Evolutionary conservation across 2,113 vertebrate species (phyloP).

Genomic region (Anguilla japonica): DNA sequence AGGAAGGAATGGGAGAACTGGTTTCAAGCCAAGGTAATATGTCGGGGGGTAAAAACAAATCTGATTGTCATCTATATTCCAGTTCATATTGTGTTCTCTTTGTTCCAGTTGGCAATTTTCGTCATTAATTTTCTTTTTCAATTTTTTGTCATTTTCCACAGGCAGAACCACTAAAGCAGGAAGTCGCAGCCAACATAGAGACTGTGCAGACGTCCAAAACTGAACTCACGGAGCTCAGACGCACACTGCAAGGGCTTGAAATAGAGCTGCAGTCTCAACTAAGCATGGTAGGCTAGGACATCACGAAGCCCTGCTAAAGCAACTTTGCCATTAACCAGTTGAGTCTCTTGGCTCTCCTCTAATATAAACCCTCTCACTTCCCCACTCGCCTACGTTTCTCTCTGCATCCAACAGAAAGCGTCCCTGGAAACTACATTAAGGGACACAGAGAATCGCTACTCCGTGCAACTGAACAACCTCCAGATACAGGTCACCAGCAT

Average conservation of each 20-base stretch:
- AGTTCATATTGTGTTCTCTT: not conserved
- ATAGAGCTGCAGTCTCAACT: constrained; percentile 84
- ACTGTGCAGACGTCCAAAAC: constrained; percentile 68
- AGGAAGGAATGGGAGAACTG: constrained; percentile 71
- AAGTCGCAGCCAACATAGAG: constrained; percentile 70
- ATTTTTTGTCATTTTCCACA: constrained; percentile 43
- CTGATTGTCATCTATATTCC: not conserved
- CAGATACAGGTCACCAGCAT: constrained; percentile 74
- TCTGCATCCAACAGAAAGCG: constrained; percentile 72
- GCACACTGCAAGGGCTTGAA: constrained; percentile 77
- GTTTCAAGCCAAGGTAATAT: constrained; percentile 64
- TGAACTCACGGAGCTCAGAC: constrained; percentile 76
- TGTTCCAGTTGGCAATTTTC: not conserved
- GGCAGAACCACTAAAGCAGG: constrained; percentile 75
- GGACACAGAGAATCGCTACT: constrained; percentile 80
- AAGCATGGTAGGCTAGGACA: constrained; percentile 74
- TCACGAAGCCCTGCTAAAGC: not conserved
- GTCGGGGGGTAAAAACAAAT: not conserved
- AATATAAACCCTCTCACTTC: too few relatives aligned
- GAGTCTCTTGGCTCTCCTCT: too few relatives aligned
- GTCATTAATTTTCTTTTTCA: not conserved
- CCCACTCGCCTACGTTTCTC: not conserved
- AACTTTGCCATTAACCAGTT: not conserved
- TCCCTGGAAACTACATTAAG: constrained; percentile 76
- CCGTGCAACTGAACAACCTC: constrained; percentile 72